A percentile compares a stretch with the other conserved stretches of the same genome.
phyloP scores from a whole-genome alignment of 2,113 vertebrate genomes.

The Antechinus stuartii region DNA sequence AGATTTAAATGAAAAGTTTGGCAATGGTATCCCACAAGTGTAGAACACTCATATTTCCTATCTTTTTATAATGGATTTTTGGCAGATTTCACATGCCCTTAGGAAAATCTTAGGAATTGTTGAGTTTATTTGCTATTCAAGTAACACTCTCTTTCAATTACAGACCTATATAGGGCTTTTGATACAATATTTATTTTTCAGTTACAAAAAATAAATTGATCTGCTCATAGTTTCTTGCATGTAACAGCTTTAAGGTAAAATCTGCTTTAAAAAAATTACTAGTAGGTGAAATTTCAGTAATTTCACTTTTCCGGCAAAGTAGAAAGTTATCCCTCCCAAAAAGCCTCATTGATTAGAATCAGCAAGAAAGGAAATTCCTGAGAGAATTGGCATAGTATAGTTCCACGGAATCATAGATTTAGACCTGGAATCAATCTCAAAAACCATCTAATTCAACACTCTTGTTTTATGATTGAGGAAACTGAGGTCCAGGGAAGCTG shows the following conservation, averaged over 20 bases:
- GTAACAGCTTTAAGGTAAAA: not conserved
- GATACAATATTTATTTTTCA: not conserved
- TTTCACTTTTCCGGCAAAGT: not conserved
- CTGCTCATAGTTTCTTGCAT: not conserved
- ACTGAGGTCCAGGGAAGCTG: no score
- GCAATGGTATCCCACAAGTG: not conserved
- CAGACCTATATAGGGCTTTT: not conserved
- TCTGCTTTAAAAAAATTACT: not conserved
- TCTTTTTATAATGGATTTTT: conserved; percentile 34
- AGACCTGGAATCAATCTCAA: no score
- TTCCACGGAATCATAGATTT: not conserved
- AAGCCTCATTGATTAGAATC: not conserved
- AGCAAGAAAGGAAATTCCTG: not conserved
- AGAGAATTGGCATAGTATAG: not conserved
- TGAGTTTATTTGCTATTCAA: conserved; percentile 58
- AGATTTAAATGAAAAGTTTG: not conserved
- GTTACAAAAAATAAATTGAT: not conserved
- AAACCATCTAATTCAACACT: no score
- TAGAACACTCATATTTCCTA: not conserved
- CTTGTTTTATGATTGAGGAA: no score
- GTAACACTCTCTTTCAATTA: not conserved
- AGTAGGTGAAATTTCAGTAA: not conserved
- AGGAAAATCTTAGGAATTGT: conserved; percentile 37
- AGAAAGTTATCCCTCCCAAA: not conserved
- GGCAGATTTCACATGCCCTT: conserved; percentile 36